phyloP scores from a whole-genome alignment of 92 coral and sea anemone genomes.

The Desmophyllum pertusum region DNA sequence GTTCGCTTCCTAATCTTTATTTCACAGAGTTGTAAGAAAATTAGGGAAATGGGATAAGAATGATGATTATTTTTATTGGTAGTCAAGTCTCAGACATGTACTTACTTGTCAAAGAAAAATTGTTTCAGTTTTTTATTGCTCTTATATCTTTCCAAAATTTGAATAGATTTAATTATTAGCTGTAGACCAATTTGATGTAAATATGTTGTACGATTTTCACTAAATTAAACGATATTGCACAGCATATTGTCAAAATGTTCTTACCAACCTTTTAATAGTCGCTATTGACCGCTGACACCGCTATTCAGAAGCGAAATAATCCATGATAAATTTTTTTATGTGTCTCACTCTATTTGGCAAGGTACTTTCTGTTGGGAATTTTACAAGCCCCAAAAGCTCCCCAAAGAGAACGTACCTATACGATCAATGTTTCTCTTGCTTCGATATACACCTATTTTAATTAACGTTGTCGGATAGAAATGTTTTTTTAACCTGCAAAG shows the following conservation, averaged over 20 bases:
- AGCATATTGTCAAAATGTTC: background rate
- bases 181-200: background rate
- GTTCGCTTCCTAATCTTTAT: slow-evolving; percentile 30
- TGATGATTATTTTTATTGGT: no score
- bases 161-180: background rate
- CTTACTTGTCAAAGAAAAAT: background rate
- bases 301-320: no score
- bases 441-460: no score
- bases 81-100: background rate
- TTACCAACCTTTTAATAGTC: background rate
- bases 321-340: no score
- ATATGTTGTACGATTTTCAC: background rate
- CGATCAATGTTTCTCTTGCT: background rate
- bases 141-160: background rate
- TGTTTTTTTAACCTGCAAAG: no score
- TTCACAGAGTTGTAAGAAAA: background rate
- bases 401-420: no score
- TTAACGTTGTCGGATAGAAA: no score
- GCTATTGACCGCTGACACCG: no score
- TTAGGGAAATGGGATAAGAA: background rate
- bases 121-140: no score
- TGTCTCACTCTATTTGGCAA: no score
- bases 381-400: no score
- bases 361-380: no score
- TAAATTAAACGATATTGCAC: background rate